Evolutionary conservation across 2,888 invertebrate genomes (phyloP).

Genomic region (Helleia helle): DNA sequence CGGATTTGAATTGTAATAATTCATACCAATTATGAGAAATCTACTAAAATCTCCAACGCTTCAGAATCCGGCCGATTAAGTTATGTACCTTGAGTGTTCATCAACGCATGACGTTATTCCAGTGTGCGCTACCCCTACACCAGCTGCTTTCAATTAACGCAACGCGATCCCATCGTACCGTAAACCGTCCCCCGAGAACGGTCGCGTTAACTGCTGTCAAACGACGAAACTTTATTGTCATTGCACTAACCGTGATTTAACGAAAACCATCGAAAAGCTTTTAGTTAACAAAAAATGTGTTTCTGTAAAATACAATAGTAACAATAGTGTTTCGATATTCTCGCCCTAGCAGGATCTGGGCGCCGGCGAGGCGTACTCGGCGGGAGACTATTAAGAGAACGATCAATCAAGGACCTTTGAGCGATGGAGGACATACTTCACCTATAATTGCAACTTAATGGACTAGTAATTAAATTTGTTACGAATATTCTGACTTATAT

Average conservation of each 20-base stretch:
- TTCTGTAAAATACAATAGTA: background rate
- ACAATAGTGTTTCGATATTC: background rate
- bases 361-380: background rate
- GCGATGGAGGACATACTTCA: constrained; percentile 3
- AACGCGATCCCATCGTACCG: background rate
- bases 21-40: no score
- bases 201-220: background rate
- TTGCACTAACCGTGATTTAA: background rate
- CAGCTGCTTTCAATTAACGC: background rate
- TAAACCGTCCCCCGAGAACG: background rate
- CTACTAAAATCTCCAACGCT: no score
- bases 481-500: no score
- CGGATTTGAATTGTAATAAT: no score
- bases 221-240: constrained; percentile 5
- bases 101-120: no score
- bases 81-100: no score
- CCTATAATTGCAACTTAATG: background rate
- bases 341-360: background rate
- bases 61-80: no score
- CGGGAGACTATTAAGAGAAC: constrained; percentile 6
- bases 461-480: background rate
- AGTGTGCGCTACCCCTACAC: background rate
- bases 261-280: constrained; percentile 1
- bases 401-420: constrained; percentile 2
- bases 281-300: background rate